Evolutionary conservation across 2,888 invertebrate species (phyloP).

Genomic region (Diplazon laetatorius): DNA sequence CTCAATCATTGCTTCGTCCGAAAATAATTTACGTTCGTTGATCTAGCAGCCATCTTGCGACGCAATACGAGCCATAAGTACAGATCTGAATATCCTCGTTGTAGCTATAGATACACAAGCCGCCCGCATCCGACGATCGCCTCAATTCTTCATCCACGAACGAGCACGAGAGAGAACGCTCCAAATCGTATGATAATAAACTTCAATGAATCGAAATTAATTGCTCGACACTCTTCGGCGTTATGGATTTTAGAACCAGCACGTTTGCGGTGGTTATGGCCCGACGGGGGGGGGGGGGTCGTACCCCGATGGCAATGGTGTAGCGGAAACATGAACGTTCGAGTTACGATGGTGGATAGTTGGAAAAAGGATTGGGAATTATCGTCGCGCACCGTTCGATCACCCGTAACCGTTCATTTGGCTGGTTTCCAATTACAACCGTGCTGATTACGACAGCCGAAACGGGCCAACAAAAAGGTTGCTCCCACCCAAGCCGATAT

Average conservation of each 20-base stretch:
- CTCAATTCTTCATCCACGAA: conserved; percentile 8
- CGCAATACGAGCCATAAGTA: too few relatives aligned
- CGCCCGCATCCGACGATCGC: not conserved
- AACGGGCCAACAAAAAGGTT: conserved; percentile 70
- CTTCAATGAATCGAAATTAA: conserved; percentile 29
- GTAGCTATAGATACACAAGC: not conserved
- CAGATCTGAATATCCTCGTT: not conserved
- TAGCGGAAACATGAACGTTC: not conserved
- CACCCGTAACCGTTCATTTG: conserved; percentile 74
- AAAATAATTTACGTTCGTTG: too few relatives aligned
- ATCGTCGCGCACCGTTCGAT: conserved; percentile 45
- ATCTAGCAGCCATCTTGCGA: too few relatives aligned
- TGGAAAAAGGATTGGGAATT: conserved; percentile 32
- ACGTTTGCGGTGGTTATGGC: not conserved
- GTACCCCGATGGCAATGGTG: not conserved
- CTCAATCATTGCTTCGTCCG: too few relatives aligned
- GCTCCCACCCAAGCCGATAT: conserved; percentile 56
- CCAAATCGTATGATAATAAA: conserved; percentile 1
- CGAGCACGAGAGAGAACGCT: not conserved
- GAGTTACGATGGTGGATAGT: not conserved
- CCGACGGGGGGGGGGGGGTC: not conserved
- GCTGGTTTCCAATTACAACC: conserved; percentile 77
- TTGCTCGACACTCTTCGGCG: conserved; percentile 6
- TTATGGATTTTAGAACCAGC: conserved; percentile 27
- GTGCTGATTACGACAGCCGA: conserved; percentile 72